A percentile compares a stretch with the other conserved stretches of the same genome.
These are phyloP conservation scores for Sinohyriopsis cumingii DNA, from an alignment of 2,888 invertebrate genomes.

Conservation along the genomic window DNA sequence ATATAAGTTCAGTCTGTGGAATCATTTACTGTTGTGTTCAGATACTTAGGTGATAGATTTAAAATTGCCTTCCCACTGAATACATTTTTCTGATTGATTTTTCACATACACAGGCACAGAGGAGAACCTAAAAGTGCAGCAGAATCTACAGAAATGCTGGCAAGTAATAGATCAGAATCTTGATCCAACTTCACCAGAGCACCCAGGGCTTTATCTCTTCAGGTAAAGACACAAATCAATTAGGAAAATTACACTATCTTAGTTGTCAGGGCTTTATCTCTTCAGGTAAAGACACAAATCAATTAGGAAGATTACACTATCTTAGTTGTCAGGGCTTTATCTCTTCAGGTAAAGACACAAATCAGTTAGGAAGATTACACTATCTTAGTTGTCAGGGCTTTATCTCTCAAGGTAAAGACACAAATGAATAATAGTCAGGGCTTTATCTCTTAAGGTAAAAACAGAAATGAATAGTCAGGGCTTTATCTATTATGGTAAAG, in stretches of 20 bases:
- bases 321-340: neutral
- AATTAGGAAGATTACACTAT: neutral
- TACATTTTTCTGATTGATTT: too few relatives aligned
- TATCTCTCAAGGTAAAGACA: neutral
- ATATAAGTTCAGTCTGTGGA: too few relatives aligned
- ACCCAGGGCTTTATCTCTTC: conserved; percentile 65
- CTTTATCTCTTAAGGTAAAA: too few relatives aligned
- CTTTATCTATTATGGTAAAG: too few relatives aligned
- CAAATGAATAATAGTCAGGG: neutral
- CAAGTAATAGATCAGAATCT: conserved; percentile 60
- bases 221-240: conserved; percentile 46
- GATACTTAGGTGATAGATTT: too few relatives aligned
- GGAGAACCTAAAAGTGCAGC: conserved; percentile 61
- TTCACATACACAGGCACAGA: conserved; percentile 54
- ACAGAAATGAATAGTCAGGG: too few relatives aligned
- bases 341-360: too few relatives aligned
- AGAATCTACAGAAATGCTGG: conserved; percentile 67
- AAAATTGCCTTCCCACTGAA: too few relatives aligned
- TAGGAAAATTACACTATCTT: neutral
- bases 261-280: neutral
- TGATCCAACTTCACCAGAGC: conserved; percentile 64
- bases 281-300: neutral
- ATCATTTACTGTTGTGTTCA: too few relatives aligned
- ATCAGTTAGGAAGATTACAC: neutral
- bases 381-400: too few relatives aligned